These are phyloP conservation scores for Phorcus lineatus DNA, from an alignment of 2,888 invertebrate genomes.

Conservation along the genomic window DNA sequence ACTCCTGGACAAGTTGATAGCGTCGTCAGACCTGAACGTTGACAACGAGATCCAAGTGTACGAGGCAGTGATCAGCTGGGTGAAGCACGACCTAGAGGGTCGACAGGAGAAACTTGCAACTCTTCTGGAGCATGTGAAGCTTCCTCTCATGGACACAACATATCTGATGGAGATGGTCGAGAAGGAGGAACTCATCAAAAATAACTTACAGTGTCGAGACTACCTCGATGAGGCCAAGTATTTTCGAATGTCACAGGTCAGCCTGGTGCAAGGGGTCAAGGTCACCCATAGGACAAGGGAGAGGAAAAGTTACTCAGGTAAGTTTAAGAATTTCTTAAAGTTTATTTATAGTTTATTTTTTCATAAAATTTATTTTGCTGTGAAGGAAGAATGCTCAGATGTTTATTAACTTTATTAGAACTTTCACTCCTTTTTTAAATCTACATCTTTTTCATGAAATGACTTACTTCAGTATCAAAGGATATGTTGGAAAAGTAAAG, in stretches of 20 bases:
- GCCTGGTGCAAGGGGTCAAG: constrained; percentile 65
- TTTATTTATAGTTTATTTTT: neutral
- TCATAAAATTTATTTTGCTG: neutral
- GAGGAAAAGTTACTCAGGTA: constrained; percentile 76
- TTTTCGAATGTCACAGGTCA: constrained; percentile 74
- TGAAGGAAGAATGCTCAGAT: neutral
- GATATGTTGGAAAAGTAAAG: no score
- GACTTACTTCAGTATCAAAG: no score
- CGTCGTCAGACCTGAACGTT: constrained; percentile 68
- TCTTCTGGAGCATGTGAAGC: constrained; percentile 72
- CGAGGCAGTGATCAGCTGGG: constrained; percentile 76
- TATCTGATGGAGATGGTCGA: constrained; percentile 74
- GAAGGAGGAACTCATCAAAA: constrained; percentile 67
- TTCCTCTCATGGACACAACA: constrained; percentile 72
- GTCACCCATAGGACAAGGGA: constrained; percentile 72
- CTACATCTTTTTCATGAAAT: no score
- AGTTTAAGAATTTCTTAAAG: neutral
- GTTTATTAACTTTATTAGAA: no score
- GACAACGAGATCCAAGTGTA: constrained; percentile 70
- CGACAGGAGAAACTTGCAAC: constrained; percentile 65
- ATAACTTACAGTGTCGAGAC: constrained; percentile 74
- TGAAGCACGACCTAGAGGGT: constrained; percentile 67
- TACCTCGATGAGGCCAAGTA: constrained; percentile 75
- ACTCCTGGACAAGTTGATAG: constrained; percentile 69
- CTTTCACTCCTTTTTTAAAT: no score